These are phyloP conservation scores for Daphoenositta chrysoptera DNA, from an alignment of 2,113 vertebrate genomes.

Conservation along the genomic window DNA sequence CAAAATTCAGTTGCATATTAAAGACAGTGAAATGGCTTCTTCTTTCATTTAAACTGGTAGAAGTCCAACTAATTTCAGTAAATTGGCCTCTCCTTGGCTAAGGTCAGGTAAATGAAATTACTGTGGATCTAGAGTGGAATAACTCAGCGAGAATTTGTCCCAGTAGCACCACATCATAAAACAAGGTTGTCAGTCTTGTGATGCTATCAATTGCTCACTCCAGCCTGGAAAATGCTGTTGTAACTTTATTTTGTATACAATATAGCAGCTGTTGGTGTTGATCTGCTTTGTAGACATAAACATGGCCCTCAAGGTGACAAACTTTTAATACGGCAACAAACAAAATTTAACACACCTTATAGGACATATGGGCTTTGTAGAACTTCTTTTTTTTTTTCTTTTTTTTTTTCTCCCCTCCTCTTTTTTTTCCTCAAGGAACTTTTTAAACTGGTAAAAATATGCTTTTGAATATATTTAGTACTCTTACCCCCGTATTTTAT, in stretches of 20 bases:
- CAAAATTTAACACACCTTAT: background rate
- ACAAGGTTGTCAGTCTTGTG: background rate
- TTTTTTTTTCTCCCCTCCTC: too few species aligned
- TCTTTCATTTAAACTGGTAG: slow-evolving; percentile 46
- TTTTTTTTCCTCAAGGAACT: background rate
- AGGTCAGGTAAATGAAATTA: slow-evolving; percentile 44
- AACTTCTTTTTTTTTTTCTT: background rate
- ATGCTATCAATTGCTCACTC: background rate
- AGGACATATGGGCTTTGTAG: background rate
- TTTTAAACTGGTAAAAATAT: background rate
- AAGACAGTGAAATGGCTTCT: background rate
- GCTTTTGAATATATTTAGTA: background rate
- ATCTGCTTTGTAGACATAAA: background rate
- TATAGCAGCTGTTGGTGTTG: background rate
- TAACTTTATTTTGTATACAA: background rate
- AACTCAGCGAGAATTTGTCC: slow-evolving; percentile 10
- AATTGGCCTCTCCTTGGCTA: slow-evolving; percentile 37
- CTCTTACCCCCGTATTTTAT: background rate
- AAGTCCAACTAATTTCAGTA: slow-evolving; percentile 47
- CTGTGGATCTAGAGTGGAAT: background rate
- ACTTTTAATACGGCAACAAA: background rate
- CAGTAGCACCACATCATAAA: background rate
- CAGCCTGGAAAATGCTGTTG: background rate
- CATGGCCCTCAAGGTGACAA: background rate
- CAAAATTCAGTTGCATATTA: slow-evolving; percentile 44